Evolutionary conservation across 2,888 invertebrate species (phyloP).

Genomic region (Platycheirus rosarum): DNA sequence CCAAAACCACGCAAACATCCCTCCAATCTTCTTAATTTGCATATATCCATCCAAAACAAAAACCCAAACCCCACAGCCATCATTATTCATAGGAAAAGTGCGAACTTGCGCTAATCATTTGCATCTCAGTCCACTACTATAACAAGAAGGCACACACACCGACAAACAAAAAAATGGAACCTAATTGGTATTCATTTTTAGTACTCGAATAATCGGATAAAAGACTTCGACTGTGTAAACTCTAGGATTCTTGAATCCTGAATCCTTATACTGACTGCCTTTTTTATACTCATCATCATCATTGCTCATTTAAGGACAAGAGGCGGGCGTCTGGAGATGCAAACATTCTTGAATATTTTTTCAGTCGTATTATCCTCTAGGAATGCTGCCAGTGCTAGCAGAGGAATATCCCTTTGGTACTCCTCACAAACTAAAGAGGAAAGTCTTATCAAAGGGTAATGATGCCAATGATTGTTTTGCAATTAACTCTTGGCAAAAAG

Average conservation of each 20-base stretch:
- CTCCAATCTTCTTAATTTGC: too few species aligned
- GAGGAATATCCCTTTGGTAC: slow-evolving; percentile 15
- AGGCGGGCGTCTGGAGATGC: slow-evolving; percentile 40
- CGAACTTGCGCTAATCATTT: slow-evolving; percentile 55
- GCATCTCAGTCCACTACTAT: slow-evolving; percentile 50
- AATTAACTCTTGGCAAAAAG: slow-evolving; percentile 63
- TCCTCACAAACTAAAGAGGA: slow-evolving; percentile 8
- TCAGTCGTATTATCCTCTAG: not conserved
- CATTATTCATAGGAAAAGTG: slow-evolving; percentile 38
- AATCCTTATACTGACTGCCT: slow-evolving; percentile 9
- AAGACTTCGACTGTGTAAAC: slow-evolving; percentile 47
- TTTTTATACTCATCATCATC: slow-evolving; percentile 40
- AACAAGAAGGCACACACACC: too few species aligned
- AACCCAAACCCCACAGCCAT: not conserved
- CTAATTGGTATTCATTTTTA: slow-evolving; percentile 71
- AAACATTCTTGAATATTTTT: slow-evolving; percentile 42
- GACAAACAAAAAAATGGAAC: slow-evolving; percentile 15
- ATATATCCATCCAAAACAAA: too few species aligned
- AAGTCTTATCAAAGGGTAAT: slow-evolving; percentile 58
- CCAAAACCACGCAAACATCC: too few species aligned
- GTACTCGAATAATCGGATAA: slow-evolving; percentile 68
- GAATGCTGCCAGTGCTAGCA: slow-evolving; percentile 39
- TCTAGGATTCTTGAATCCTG: slow-evolving; percentile 20
- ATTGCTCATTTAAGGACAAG: slow-evolving; percentile 55
- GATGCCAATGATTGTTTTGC: slow-evolving; percentile 70